Percentiles rank a stretch among this genome's conserved stretches.
Conservation (phyloP, 2,888 invertebrate species). For the Tuta absoluta region DNA sequence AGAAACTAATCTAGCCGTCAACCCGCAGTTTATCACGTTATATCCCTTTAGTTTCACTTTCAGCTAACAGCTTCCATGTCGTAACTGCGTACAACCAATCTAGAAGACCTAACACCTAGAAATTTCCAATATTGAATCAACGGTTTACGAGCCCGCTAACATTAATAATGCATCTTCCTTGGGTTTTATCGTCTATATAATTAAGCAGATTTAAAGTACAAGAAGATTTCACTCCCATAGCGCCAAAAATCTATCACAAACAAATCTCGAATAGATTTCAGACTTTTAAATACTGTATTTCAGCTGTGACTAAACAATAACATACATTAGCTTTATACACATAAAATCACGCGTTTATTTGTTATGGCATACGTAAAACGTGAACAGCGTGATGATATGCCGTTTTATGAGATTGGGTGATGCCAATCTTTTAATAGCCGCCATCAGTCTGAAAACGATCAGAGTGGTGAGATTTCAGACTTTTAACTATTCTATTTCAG, state of each 20-base stretch:
- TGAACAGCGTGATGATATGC: too few relatives aligned
- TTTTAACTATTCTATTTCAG: conserved; percentile 8
- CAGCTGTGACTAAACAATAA: too few relatives aligned
- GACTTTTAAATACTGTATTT: too few relatives aligned
- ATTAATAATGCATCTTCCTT: not conserved
- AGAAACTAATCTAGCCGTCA: conserved; percentile 69
- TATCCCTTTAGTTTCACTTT: conserved; percentile 62
- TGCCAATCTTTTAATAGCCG: too few relatives aligned
- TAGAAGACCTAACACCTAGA: conserved; percentile 10
- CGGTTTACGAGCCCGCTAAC: conserved; percentile 2
- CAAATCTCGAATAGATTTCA: not conserved
- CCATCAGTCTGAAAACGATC: too few relatives aligned
- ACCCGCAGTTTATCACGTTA: conserved; percentile 61
- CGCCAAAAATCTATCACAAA: not conserved
- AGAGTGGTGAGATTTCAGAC: not conserved
- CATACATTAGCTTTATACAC: too few relatives aligned
- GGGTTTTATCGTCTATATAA: not conserved
- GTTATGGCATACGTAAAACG: too few relatives aligned
- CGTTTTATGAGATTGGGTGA: too few relatives aligned
- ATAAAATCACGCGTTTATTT: too few relatives aligned
- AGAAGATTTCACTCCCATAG: not conserved
- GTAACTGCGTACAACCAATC: not conserved
- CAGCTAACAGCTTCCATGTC: conserved; percentile 40
- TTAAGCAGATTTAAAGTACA: too few relatives aligned
- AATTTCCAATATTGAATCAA: not conserved